Conservation (phyloP, 2,888 invertebrate species). For the Cheilosia vulpina region DNA sequence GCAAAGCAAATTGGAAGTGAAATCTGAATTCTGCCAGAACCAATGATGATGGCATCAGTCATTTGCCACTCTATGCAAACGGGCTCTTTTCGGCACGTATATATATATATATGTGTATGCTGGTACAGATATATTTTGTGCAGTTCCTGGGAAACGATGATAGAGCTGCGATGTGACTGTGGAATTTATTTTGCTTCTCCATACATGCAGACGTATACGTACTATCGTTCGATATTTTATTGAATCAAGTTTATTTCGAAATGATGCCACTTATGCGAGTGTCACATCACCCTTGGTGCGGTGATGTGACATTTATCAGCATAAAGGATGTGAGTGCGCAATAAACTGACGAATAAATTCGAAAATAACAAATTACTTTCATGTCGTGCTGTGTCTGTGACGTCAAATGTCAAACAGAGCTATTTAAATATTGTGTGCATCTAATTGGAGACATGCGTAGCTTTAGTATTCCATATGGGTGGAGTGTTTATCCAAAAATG, state of each 20-base stretch:
- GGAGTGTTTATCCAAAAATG: no score
- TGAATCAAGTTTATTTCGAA: slow-evolving; percentile 84
- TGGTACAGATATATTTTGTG: background rate
- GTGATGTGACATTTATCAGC: slow-evolving; percentile 26
- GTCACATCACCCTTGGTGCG: slow-evolving; percentile 15
- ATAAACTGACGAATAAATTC: slow-evolving; percentile 52
- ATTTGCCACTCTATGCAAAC: slow-evolving; percentile 35
- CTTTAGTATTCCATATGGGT: background rate
- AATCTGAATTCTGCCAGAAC: slow-evolving; percentile 29
- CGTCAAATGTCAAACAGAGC: slow-evolving; percentile 51
- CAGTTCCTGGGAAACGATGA: background rate
- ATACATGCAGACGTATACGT: background rate
- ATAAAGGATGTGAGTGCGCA: background rate
- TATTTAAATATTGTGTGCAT: slow-evolving; percentile 69
- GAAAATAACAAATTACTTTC: slow-evolving; percentile 61
- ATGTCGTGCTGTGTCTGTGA: slow-evolving; percentile 51
- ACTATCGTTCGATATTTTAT: slow-evolving; percentile 78
- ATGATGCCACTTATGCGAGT: slow-evolving; percentile 82
- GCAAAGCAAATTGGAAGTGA: slow-evolving; percentile 36
- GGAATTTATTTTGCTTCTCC: background rate
- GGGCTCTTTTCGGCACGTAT: slow-evolving; percentile 31
- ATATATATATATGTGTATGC: no score
- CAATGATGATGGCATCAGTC: slow-evolving; percentile 40
- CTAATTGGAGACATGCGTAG: slow-evolving; percentile 80
- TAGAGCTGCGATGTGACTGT: slow-evolving; percentile 1